These are phyloP conservation scores for Sebastes elongatus DNA, from an alignment of 2,797 vertebrate species.

Conservation along the genomic window DNA sequence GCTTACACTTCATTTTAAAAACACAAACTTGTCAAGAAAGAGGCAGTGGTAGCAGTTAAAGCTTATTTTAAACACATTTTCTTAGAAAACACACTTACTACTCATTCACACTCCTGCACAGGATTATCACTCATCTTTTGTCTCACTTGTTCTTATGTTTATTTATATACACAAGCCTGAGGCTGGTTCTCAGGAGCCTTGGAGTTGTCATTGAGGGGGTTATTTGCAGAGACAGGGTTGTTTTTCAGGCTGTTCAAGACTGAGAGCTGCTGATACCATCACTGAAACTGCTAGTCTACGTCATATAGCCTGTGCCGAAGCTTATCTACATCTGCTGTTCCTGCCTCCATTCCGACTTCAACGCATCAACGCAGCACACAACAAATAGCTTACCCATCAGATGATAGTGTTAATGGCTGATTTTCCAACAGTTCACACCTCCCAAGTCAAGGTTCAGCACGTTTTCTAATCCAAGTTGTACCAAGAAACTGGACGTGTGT, in stretches of 20 bases:
- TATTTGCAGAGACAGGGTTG: constrained; percentile 25
- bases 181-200: constrained; percentile 67
- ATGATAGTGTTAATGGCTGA: constrained; percentile 32
- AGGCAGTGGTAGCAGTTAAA: not conserved
- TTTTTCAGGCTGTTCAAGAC: constrained; percentile 47
- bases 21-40: not conserved
- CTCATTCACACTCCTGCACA: not conserved
- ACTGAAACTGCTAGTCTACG: constrained; percentile 38
- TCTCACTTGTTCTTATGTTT: constrained; percentile 21
- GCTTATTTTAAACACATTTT: not conserved
- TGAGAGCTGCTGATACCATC: constrained; percentile 73
- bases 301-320: constrained; percentile 18
- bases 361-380: constrained; percentile 23
- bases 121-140: constrained; percentile 12
- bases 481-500: not conserved
- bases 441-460: constrained; percentile 43
- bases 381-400: constrained; percentile 28
- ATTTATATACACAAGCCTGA: constrained; percentile 45
- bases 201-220: constrained; percentile 29
- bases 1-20: not conserved
- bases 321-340: constrained; percentile 70
- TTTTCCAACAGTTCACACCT: constrained; percentile 52
- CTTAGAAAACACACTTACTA: not conserved
- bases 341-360: constrained; percentile 41
- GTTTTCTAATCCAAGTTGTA: constrained; percentile 18